Conservation (phyloP, 2,888 invertebrate species). For the Ctena decussata region DNA sequence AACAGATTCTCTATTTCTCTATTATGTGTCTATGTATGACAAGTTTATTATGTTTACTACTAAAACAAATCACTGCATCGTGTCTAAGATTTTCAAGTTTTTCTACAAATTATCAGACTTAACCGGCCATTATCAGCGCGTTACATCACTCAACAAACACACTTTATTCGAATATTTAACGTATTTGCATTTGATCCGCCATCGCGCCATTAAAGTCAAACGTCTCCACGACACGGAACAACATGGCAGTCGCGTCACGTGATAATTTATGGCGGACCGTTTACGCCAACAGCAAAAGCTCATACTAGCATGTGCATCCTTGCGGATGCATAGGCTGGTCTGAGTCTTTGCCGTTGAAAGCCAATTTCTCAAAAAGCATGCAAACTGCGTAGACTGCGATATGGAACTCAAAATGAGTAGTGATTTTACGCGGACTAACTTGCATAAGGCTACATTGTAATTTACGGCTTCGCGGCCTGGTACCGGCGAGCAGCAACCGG, state of each 20-base stretch:
- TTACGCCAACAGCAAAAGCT: neutral
- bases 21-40: too few relatives aligned
- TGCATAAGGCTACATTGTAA: too few relatives aligned
- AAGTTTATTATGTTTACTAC: too few relatives aligned
- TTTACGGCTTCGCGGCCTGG: too few relatives aligned
- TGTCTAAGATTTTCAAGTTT: neutral
- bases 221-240: slow-evolving; percentile 30
- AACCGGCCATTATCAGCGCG: neutral
- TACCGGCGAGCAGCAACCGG: slow-evolving; percentile 8
- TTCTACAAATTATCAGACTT: neutral
- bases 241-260: too few relatives aligned
- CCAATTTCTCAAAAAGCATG: too few relatives aligned
- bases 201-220: slow-evolving; percentile 54
- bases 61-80: too few relatives aligned
- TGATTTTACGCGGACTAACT: too few relatives aligned
- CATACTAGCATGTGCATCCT: neutral
- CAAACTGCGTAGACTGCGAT: too few relatives aligned
- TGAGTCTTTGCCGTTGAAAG: neutral
- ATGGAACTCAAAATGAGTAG: too few relatives aligned
- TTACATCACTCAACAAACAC: neutral
- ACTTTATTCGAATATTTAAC: neutral
- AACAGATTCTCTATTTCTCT: too few relatives aligned
- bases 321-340: neutral
- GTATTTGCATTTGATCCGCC: neutral
- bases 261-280: too few relatives aligned